Conservation (phyloP, 2,888 invertebrate species). For the Hydroisotoma schaefferi region DNA sequence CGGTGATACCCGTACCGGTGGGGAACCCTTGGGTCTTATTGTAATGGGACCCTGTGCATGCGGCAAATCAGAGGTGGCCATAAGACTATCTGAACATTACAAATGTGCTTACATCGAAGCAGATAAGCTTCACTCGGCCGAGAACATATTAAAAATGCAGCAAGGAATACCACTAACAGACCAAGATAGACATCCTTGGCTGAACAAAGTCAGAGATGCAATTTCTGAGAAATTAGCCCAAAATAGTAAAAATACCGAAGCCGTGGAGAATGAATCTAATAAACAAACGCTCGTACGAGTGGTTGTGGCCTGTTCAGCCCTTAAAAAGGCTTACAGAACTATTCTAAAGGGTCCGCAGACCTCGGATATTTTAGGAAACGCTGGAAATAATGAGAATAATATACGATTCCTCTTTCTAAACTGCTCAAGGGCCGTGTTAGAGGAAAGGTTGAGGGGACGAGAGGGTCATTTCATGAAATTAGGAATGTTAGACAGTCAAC, state of each 20-base stretch:
- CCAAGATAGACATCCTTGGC: constrained; percentile 35
- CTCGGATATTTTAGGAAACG: background rate
- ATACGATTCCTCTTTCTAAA: constrained; percentile 28
- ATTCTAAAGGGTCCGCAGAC: constrained; percentile 28
- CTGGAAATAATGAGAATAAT: background rate
- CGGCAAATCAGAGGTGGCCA: constrained; percentile 36
- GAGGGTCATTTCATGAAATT: constrained; percentile 36
- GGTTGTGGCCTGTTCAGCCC: constrained; percentile 34
- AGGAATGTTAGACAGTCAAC: constrained; percentile 31
- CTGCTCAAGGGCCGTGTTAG: constrained; percentile 26
- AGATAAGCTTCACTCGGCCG: constrained; percentile 27
- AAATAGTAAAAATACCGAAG: no score
- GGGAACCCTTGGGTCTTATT: no score
- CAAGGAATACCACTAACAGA: constrained; percentile 33
- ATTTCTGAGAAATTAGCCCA: no score
- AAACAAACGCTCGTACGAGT: no score
- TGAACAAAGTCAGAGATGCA: constrained; percentile 18
- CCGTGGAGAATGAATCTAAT: no score
- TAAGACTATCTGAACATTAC: constrained; percentile 21
- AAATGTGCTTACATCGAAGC: constrained; percentile 31
- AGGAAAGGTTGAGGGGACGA: constrained; percentile 20
- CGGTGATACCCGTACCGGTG: no score
- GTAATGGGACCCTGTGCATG: constrained; percentile 39
- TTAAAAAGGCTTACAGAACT: constrained; percentile 24
- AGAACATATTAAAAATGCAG: constrained; percentile 35